Evolutionary conservation across 2,888 invertebrate species (phyloP).

Genomic region (Zootermopsis nevadensis): DNA sequence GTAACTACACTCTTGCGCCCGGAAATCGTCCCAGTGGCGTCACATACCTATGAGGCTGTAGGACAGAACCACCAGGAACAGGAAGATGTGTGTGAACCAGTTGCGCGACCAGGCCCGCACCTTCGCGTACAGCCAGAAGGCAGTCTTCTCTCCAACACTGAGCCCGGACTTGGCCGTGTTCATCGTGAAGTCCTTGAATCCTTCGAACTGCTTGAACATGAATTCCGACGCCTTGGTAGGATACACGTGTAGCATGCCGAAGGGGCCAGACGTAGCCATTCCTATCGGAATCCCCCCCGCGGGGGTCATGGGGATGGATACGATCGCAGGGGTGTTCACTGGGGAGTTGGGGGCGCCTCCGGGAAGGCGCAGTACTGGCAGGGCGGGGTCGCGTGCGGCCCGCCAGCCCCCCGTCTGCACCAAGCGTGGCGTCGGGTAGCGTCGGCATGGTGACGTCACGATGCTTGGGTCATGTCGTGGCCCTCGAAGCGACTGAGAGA

Average conservation of each 20-base stretch:
- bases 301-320: conserved; percentile 62
- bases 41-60: conserved; percentile 80
- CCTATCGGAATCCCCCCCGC: conserved; percentile 56
- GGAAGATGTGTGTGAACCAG: conserved; percentile 92
- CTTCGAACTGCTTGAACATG: conserved; percentile 83
- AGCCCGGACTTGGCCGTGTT: conserved; percentile 80
- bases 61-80: conserved; percentile 78
- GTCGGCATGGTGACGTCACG: background rate
- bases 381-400: conserved; percentile 39
- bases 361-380: conserved; percentile 49
- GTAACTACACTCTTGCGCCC: too few relatives aligned
- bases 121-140: conserved; percentile 83
- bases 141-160: conserved; percentile 85
- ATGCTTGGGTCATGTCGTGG: background rate
- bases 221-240: conserved; percentile 79
- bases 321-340: conserved; percentile 58
- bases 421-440: background rate
- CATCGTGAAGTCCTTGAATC: conserved; percentile 79
- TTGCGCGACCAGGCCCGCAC: conserved; percentile 77
- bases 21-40: too few relatives aligned
- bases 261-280: conserved; percentile 42
- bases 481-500: background rate
- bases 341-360: conserved; percentile 58
- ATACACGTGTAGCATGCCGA: conserved; percentile 63
- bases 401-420: background rate